Evolutionary conservation across 2,888 invertebrate species (phyloP).

Genomic region (Dasypolia templi): DNA sequence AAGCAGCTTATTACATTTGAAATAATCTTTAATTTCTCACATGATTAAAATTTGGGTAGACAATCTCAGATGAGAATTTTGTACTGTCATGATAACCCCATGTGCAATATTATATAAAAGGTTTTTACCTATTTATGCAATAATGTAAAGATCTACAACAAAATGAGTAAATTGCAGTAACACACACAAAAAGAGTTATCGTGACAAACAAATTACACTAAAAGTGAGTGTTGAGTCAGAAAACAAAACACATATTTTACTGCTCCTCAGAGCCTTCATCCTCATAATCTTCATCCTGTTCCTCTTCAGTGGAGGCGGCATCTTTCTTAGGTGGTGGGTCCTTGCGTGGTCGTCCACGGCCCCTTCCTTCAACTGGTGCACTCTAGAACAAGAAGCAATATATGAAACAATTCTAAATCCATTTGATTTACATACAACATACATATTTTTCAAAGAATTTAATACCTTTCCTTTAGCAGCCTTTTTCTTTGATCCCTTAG

Average conservation of each 20-base stretch:
- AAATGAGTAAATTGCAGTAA: slow-evolving; percentile 72
- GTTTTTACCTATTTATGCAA: slow-evolving; percentile 56
- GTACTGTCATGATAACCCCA: slow-evolving; percentile 85
- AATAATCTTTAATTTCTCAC: slow-evolving; percentile 75
- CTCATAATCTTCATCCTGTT: slow-evolving; percentile 88
- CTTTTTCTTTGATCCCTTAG: slow-evolving; percentile 90
- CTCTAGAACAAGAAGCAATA: slow-evolving; percentile 70
- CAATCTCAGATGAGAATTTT: slow-evolving; percentile 84
- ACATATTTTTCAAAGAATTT: neutral
- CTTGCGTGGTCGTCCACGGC: slow-evolving; percentile 88
- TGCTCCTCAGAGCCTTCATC: slow-evolving; percentile 88
- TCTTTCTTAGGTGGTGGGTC: slow-evolving; percentile 89
- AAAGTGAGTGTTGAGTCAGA: slow-evolving; percentile 78
- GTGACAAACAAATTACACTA: slow-evolving; percentile 88
- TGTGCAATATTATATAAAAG: slow-evolving; percentile 64
- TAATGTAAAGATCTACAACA: slow-evolving; percentile 72
- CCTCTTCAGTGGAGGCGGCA: slow-evolving; percentile 87
- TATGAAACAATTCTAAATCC: neutral
- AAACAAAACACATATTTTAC: slow-evolving; percentile 81
- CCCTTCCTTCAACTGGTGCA: slow-evolving; percentile 84
- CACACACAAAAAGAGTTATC: slow-evolving; percentile 81
- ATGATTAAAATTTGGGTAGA: slow-evolving; percentile 84
- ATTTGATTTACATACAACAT: neutral
- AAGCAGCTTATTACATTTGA: slow-evolving; percentile 53
- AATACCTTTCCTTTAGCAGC: slow-evolving; percentile 86